Evolutionary conservation across 2,797 vertebrate species (phyloP).

Genomic region (Phataginus tetradactyla): DNA sequence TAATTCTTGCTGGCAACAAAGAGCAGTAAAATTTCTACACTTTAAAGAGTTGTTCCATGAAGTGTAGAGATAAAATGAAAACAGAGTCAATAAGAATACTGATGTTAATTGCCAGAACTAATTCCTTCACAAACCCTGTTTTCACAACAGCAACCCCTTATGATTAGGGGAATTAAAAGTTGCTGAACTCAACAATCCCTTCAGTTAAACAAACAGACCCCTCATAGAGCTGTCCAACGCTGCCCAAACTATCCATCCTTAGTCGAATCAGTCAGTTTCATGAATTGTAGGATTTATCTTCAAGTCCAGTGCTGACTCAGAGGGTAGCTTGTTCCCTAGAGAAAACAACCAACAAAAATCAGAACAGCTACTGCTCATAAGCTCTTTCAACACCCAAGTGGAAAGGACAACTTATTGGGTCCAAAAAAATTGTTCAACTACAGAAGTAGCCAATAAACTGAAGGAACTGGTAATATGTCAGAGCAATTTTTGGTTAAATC

Average conservation of each 20-base stretch:
- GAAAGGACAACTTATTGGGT: constrained; percentile 77
- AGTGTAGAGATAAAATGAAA: constrained; percentile 61
- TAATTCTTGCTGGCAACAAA: constrained; percentile 54
- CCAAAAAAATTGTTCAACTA: constrained; percentile 64
- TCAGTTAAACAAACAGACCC: constrained; percentile 82
- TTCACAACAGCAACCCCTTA: constrained; percentile 74
- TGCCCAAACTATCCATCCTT: constrained; percentile 84
- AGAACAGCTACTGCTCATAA: constrained; percentile 82
- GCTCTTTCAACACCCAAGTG: constrained; percentile 80
- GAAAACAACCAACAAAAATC: constrained; percentile 84
- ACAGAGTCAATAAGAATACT: constrained; percentile 58
- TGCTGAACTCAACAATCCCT: constrained; percentile 81
- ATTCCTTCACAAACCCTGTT: constrained; percentile 76
- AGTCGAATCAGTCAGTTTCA: constrained; percentile 83
- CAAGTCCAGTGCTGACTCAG: constrained; percentile 84
- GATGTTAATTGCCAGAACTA: constrained; percentile 64
- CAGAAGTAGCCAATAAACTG: constrained; percentile 45
- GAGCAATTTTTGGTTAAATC: constrained; percentile 34
- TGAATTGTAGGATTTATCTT: constrained; percentile 83
- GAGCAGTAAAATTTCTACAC: constrained; percentile 42
- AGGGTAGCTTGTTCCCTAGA: constrained; percentile 84
- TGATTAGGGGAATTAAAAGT: constrained; percentile 71
- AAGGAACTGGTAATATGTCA: constrained; percentile 17
- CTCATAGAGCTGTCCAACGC: constrained; percentile 83
- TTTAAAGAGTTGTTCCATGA: constrained; percentile 47